phyloP scores from a whole-genome alignment of 2,113 vertebrate species.

The Anguilla rostrata region DNA sequence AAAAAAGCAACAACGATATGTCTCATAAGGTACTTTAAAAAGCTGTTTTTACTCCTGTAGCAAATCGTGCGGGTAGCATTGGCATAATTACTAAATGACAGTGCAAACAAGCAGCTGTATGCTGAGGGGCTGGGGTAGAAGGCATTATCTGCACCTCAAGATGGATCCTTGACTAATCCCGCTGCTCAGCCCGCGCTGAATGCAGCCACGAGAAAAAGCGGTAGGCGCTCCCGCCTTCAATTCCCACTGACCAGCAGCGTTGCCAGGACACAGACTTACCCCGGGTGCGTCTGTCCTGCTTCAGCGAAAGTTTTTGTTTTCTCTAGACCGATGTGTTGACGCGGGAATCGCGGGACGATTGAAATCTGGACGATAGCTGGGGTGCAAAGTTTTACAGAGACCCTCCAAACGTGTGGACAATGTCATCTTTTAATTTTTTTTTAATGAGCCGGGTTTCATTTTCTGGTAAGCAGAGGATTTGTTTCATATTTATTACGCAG shows the following conservation, averaged over 20 bases:
- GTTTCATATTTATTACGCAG: slow-evolving; percentile 65
- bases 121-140: slow-evolving; percentile 55
- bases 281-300: not conserved
- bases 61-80: not conserved
- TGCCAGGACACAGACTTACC: slow-evolving; percentile 39
- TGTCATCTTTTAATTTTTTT: slow-evolving; percentile 55
- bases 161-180: slow-evolving; percentile 77
- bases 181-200: slow-evolving; percentile 54
- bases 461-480: slow-evolving; percentile 58
- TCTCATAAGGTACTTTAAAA: slow-evolving; percentile 22
- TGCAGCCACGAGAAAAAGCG: slow-evolving; percentile 60
- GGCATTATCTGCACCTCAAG: slow-evolving; percentile 73
- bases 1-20: slow-evolving; percentile 55
- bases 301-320: not conserved
- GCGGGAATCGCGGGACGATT: not conserved
- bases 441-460: slow-evolving; percentile 65
- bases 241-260: slow-evolving; percentile 47
- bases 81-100: slow-evolving; percentile 28
- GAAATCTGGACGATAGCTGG: slow-evolving; percentile 23
- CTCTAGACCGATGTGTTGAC: not conserved
- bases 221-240: slow-evolving; percentile 25
- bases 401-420: slow-evolving; percentile 51
- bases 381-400: slow-evolving; percentile 44
- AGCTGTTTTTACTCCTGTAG: not conserved
- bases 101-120: slow-evolving; percentile 52